Evolutionary conservation across 1,140 invertebrate genomes (phyloP).

Genomic region (Pachyrhynchus sulphureomaculatus): DNA sequence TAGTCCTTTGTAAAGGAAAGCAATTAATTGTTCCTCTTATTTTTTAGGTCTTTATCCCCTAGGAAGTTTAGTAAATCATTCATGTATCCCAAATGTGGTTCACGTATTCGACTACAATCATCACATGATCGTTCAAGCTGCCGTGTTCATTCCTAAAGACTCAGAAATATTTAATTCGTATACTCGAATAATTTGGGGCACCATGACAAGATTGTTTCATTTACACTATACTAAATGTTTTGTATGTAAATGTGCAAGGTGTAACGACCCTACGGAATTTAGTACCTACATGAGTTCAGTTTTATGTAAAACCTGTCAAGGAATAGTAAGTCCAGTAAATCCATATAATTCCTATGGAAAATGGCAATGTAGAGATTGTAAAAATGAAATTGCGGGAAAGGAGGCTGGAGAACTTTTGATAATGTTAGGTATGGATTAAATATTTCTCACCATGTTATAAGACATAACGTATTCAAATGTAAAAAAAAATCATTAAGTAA

Average conservation of each 20-base stretch:
- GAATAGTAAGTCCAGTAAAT: constrained; percentile 53
- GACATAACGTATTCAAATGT: no score
- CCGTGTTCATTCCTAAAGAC: constrained; percentile 62
- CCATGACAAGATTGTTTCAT: constrained; percentile 63
- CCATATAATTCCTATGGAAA: constrained; percentile 50
- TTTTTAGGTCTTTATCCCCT: constrained; percentile 65
- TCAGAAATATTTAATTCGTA: constrained; percentile 74
- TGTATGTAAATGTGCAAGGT: constrained; percentile 61
- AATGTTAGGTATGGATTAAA: constrained; percentile 22
- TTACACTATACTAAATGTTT: constrained; percentile 74
- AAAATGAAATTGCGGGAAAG: constrained; percentile 47
- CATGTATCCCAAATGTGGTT: constrained; percentile 72
- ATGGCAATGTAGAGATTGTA: constrained; percentile 57
- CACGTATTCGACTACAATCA: constrained; percentile 62
- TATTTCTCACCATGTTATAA: no score
- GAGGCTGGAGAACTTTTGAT: constrained; percentile 49
- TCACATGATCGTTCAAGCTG: constrained; percentile 64
- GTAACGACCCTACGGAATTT: constrained; percentile 66
- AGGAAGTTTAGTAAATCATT: constrained; percentile 72
- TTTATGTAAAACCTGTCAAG: constrained; percentile 54
- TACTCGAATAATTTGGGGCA: constrained; percentile 72
- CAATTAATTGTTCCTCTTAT: no score
- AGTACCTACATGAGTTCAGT: constrained; percentile 50
- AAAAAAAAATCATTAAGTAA: no score
- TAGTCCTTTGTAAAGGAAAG: no score